phyloP scores from a whole-genome alignment of 2,888 invertebrate species.

The Drosophila stalkeri region DNA sequence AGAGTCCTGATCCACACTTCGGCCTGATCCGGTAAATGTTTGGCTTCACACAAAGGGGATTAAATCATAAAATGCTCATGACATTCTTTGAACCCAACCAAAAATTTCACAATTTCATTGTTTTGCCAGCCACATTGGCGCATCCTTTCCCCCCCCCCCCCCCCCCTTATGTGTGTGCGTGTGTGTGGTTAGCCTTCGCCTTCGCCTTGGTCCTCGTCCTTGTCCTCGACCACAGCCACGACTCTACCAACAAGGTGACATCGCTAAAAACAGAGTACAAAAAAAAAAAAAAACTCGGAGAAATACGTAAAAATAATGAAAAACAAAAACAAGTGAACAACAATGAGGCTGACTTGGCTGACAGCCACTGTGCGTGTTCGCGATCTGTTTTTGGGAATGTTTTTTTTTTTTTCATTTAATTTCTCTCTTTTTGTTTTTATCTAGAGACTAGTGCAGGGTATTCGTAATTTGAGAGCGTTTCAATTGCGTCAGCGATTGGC shows the following conservation, averaged over 20 bases:
- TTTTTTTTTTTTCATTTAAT: neutral
- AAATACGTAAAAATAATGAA: neutral
- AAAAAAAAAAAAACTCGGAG: neutral
- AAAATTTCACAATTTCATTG: conserved; percentile 68
- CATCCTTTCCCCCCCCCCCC: conserved; percentile 55
- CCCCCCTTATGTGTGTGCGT: neutral
- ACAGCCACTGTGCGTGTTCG: conserved; percentile 30
- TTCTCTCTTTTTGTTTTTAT: conserved; percentile 16
- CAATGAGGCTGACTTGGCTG: conserved; percentile 19
- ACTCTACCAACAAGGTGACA: conserved; percentile 50
- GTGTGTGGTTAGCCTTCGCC: conserved; percentile 17
- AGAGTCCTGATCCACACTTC: conserved; percentile 37
- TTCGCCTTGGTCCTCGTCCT: neutral
- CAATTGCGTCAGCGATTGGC: conserved; percentile 64
- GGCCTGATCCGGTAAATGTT: conserved; percentile 63
- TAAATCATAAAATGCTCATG: conserved; percentile 66
- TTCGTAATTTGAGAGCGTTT: conserved; percentile 44
- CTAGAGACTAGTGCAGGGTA: conserved; percentile 27
- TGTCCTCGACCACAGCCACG: neutral
- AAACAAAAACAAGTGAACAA: conserved; percentile 6
- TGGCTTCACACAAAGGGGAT: conserved; percentile 74
- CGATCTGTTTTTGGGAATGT: conserved; percentile 25
- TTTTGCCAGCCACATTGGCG: conserved; percentile 72
- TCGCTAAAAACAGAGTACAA: conserved; percentile 50
- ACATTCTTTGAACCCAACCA: conserved; percentile 46